Evolutionary conservation across 2,888 invertebrate species (phyloP).

Genomic region (Leucophora obtusa): DNA sequence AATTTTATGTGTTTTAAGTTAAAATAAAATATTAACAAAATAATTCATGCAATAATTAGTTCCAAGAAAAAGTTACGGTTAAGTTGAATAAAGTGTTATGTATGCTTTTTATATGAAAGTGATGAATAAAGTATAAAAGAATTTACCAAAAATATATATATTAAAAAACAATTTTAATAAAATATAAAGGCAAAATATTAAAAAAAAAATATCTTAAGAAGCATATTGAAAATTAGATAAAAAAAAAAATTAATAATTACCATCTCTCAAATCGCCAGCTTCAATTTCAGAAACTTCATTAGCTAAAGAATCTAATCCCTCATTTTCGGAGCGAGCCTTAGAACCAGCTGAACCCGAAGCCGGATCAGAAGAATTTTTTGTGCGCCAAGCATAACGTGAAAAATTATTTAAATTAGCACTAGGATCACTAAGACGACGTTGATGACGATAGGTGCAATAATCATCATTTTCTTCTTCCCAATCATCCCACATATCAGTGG

Average conservation of each 20-base stretch:
- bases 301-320: constrained; percentile 91
- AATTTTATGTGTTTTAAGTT: too few species aligned
- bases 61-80: neutral
- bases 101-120: neutral
- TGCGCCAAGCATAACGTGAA: constrained; percentile 89
- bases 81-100: neutral
- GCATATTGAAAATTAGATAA: constrained; percentile 43
- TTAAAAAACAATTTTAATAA: neutral
- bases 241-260: constrained; percentile 79
- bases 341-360: constrained; percentile 84
- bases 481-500: constrained; percentile 94
- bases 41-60: neutral
- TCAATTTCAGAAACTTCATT: constrained; percentile 94
- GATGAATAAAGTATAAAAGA: neutral
- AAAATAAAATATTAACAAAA: neutral
- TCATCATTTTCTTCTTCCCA: constrained; percentile 93
- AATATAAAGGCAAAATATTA: constrained; percentile 7
- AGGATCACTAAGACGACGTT: constrained; percentile 91
- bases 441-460: constrained; percentile 88
- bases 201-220: constrained; percentile 38
- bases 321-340: constrained; percentile 93
- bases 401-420: constrained; percentile 93
- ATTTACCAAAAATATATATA: constrained; percentile 16
- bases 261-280: constrained; percentile 94
- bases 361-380: constrained; percentile 80